Evolutionary conservation across 1,140 invertebrate species (phyloP), one percentile per base, ranked within the genome.

Genomic region (Orchesella cincta): DNA sequence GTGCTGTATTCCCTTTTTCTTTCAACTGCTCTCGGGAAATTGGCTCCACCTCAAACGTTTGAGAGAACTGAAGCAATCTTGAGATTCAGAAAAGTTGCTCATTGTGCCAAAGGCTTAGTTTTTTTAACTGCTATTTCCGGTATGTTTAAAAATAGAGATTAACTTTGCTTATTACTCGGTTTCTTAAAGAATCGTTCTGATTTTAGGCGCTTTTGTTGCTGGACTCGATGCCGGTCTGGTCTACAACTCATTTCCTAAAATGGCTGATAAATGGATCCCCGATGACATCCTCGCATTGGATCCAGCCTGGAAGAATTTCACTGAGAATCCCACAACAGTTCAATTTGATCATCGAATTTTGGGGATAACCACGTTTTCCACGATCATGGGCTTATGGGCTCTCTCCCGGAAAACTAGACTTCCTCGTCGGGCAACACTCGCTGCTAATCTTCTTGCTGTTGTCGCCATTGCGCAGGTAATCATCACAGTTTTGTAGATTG

Each of bases 201-300:
- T n/a, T 82, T 20, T 86, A 91, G 97, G 98, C 2, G 98, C 97
- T 8, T 97, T 99, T 90, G 98, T 99, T 3, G 98, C 98, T 74
- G 98, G 98, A 12, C 87, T 99, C 31, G 97, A 99, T 88, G 98
- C 98, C 31, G 98, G 98, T 18, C 87, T 99, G 31, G 93, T 98
- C 1, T 99, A 99, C 85, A 99, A 99, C 86, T 94, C 95, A 1
- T 99, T 97, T 88, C 98, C 98, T 0, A 98, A 97, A 88, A 98
- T 98, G 95, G 96, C 92, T 1, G 94, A 98, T 84, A 88, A 88
- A 78, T 99, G 96, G 96, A 91, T 99, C 36, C 98, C 98, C 0
- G 89, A 92, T 71, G 97, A 99, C 85, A 89, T 98, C 77, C 84
- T 96, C 31, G 88, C 90, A 0, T 86, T 94, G 67, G 84, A 87